Conservation (phyloP, 2,113 vertebrate genomes). For the Zosterops lateralis region DNA sequence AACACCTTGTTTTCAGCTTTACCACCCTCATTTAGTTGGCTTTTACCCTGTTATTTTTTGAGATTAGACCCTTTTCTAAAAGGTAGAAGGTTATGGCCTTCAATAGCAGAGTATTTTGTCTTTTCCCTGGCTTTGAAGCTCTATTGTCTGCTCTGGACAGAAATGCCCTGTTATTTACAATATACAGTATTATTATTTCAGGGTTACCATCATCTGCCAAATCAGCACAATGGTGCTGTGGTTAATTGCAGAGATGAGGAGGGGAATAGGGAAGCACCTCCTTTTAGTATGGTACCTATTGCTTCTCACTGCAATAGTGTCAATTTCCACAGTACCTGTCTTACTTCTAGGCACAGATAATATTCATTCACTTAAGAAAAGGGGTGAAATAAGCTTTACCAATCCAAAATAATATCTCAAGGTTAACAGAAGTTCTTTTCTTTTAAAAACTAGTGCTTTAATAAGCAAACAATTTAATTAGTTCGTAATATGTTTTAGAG, state of each 20-base stretch:
- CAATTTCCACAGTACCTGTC: not conserved
- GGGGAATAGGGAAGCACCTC: not conserved
- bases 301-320: not conserved
- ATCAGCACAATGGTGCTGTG: not conserved
- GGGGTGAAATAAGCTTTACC: not conserved
- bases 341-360: not conserved
- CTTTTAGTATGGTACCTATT: not conserved
- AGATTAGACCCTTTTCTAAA: conserved; percentile 62
- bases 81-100: conserved; percentile 46
- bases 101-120: conserved; percentile 22
- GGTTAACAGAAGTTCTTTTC: not conserved
- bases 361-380: not conserved
- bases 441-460: not conserved
- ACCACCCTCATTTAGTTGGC: conserved; percentile 25
- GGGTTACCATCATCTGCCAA: conserved; percentile 35
- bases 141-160: not conserved
- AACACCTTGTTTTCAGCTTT: conserved; percentile 30
- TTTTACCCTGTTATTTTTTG: conserved; percentile 55
- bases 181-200: conserved; percentile 11
- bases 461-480: not conserved
- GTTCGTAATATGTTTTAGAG: not conserved
- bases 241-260: conserved; percentile 39
- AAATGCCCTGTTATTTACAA: conserved; percentile 36
- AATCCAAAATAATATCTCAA: not conserved
- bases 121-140: conserved; percentile 21